Conservation (phyloP, 2,797 vertebrate species). For the Podarcis siculus region DNA sequence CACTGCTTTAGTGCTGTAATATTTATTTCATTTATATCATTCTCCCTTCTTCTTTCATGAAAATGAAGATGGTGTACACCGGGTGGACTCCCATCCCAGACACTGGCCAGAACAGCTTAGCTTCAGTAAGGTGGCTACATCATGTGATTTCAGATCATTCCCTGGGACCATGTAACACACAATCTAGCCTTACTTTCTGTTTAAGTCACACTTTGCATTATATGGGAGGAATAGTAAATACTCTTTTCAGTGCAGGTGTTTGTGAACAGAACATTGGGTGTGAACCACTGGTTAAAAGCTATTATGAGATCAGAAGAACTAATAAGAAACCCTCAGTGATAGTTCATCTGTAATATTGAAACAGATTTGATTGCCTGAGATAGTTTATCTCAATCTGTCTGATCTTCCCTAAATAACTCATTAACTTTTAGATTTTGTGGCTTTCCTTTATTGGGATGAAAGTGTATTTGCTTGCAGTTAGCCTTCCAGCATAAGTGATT, state of each 20-base stretch:
- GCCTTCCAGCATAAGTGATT: slow-evolving; percentile 14
- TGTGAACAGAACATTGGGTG: slow-evolving; percentile 43
- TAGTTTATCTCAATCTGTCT: slow-evolving; percentile 7
- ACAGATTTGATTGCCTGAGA: background rate
- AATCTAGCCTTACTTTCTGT: slow-evolving; percentile 2
- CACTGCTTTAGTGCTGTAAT: background rate
- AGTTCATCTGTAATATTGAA: background rate
- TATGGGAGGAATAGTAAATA: slow-evolving; percentile 16
- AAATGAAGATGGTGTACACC: background rate
- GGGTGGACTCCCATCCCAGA: background rate
- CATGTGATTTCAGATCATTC: no score
- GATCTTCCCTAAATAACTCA: accelerated
- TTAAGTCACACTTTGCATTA: slow-evolving; percentile 16
- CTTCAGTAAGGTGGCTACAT: background rate
- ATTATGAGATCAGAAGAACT: background rate
- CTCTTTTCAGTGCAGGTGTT: slow-evolving; percentile 42
- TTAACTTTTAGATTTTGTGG: slow-evolving; percentile 30
- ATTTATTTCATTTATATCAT: background rate
- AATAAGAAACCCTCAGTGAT: background rate
- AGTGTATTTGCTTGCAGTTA: background rate
- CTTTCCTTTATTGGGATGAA: slow-evolving; percentile 23
- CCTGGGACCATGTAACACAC: no score
- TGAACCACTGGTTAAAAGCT: slow-evolving; percentile 21
- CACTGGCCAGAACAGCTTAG: background rate
- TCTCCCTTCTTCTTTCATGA: background rate